Evolutionary conservation across 1,140 invertebrate genomes (phyloP), one percentile per base, ranked within the genome.

Genomic region (Tetranychus urticae): DNA sequence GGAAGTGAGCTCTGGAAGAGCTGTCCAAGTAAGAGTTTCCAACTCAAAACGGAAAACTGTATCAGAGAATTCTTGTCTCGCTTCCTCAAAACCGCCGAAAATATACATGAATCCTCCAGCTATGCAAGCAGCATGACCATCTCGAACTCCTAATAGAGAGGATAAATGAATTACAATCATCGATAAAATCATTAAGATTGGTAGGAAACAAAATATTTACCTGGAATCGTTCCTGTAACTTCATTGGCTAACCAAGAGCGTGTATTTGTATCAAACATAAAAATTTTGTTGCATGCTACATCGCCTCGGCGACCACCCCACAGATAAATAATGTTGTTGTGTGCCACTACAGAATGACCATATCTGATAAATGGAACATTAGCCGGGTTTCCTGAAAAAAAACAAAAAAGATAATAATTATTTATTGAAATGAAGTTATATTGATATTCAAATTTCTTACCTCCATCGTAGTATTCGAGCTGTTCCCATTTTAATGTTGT

Each of bases 291-390:
- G 73, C 85, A 88, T 3, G 84, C 80, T 58, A 78, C 78, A 66
- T 80, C 76, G 70, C 91, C 88, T 71, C 91, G 91, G 58, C 88
- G 75, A 0, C 89, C 88, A 59, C 89, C 89, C 86, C 86, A 93
- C 56, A 93, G 78, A 67, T 84, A 92, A 57, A 85, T 80, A 70
- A 81, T 81, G 34, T 82, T 77, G 48, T 78, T 76, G 71, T 84
- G 84, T 2, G 80, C 78, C 31, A 90, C 84, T 54, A 82, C 83
- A 10, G 88, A 86, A 70, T 93, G 89, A 0, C 89, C 89, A 75
- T 93, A 91, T 42, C 39, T 42, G 5, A 6, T 42, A 10, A 42
- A 42, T 6, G 39, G 39, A 42, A 42, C 39, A 42, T 42, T 42
- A 10, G 39, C 5, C 5, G 39, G 10, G 10, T 10, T 5, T 1